phyloP scores from a whole-genome alignment of 2,797 vertebrate genomes.

The Mus minutoides region DNA sequence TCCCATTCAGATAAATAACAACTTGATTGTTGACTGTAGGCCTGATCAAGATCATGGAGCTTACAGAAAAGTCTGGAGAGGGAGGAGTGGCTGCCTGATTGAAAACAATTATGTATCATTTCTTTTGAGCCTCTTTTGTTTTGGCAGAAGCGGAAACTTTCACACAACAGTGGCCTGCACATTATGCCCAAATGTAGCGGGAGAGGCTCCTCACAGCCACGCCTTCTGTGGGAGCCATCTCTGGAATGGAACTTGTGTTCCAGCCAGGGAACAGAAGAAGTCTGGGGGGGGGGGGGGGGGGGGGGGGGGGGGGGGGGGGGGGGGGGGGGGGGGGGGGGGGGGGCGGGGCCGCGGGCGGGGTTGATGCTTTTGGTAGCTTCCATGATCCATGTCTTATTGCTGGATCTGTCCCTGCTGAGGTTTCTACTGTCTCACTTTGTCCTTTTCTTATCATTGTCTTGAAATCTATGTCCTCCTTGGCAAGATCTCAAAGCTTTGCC shows the following conservation, averaged over 20 bases:
- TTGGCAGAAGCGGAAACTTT: not conserved
- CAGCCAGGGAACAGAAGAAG: not conserved
- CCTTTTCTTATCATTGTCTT: not conserved
- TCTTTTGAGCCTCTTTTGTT: constrained; percentile 17
- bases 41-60: not conserved
- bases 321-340: no score
- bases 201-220: not conserved
- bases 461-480: constrained; percentile 16
- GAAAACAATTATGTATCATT: constrained; percentile 41
- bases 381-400: not conserved
- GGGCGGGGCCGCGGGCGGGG: no score
- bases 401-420: not conserved
- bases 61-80: not conserved
- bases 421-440: not conserved
- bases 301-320: no score
- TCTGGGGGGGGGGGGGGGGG: no score
- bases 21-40: not conserved
- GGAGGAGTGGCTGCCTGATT: not conserved
- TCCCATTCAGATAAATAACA: not conserved
- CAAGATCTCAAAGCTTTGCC: not conserved
- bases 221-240: not conserved
- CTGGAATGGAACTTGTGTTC: not conserved
- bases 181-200: not conserved
- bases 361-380: not conserved
- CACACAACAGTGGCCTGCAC: not conserved